Conservation (phyloP, 35 echinoderm and acorn worm genomes). For the Antedon bifida region DNA sequence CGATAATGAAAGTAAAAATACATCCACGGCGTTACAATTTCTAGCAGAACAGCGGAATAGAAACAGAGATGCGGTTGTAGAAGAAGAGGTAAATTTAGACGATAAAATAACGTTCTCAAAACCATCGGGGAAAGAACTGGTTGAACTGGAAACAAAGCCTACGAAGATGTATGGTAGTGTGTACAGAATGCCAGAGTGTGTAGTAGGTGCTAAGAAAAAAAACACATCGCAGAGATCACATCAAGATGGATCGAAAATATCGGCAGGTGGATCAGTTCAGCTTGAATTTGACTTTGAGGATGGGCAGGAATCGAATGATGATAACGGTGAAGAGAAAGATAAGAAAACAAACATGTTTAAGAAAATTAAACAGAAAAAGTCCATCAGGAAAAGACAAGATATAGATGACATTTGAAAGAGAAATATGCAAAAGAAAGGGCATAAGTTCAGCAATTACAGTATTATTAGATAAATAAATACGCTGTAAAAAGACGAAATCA, state of each 20-base stretch:
- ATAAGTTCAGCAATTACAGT: no score
- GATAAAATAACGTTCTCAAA: not conserved
- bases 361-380: not conserved
- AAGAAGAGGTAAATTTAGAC: not conserved
- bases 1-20: not conserved
- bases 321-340: not conserved
- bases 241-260: not conserved
- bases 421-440: no score
- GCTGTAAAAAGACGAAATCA: no score
- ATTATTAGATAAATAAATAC: no score
- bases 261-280: not conserved
- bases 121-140: not conserved
- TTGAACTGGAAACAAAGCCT: not conserved
- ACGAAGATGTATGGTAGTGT: not conserved
- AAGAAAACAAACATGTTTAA: not conserved
- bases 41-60: not conserved
- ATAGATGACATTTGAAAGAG: no score
- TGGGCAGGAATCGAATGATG: not conserved
- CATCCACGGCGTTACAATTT: not conserved
- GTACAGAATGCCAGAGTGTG: not conserved
- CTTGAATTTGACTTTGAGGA: not conserved
- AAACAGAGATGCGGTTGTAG: not conserved
- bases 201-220: not conserved
- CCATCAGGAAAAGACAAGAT: not conserved
- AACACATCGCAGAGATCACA: not conserved